Evolutionary conservation across 2,113 vertebrate species (phyloP).

Genomic region (Willisornis vidua): DNA sequence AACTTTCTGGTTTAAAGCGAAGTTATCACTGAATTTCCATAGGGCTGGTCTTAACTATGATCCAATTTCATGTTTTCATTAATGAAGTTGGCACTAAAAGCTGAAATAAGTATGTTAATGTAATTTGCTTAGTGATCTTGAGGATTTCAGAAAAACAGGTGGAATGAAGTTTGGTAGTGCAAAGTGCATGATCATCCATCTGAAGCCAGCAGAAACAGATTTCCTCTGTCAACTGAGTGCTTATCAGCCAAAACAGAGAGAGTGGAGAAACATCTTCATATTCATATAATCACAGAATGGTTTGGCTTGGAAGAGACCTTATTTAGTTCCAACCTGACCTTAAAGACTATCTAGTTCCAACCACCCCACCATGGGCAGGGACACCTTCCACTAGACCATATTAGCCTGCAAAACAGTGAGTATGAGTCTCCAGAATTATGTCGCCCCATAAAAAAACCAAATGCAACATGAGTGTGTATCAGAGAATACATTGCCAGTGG

Average conservation of each 20-base stretch:
- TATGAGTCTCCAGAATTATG: background rate
- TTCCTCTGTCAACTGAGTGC: background rate
- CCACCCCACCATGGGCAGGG: background rate
- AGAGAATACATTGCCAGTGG: background rate
- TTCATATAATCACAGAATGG: background rate
- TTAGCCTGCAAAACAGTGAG: background rate
- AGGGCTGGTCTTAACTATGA: background rate
- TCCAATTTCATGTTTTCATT: conserved; percentile 8
- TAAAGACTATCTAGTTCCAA: background rate
- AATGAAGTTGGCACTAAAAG: background rate
- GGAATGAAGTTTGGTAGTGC: background rate
- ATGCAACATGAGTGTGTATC: background rate
- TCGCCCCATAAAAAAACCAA: background rate
- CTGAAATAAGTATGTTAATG: background rate
- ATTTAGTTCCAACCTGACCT: background rate
- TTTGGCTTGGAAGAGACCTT: background rate
- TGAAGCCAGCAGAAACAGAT: background rate
- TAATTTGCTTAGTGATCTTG: conserved; percentile 11
- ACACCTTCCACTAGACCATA: background rate
- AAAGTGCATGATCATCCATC: background rate
- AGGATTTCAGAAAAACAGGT: background rate
- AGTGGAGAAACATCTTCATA: background rate
- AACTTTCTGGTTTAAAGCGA: background rate
- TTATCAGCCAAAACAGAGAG: background rate
- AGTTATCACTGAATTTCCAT: background rate